These are phyloP conservation scores for Melangyna quadrimaculata DNA, from an alignment of 2,888 invertebrate genomes.

Conservation along the genomic window DNA sequence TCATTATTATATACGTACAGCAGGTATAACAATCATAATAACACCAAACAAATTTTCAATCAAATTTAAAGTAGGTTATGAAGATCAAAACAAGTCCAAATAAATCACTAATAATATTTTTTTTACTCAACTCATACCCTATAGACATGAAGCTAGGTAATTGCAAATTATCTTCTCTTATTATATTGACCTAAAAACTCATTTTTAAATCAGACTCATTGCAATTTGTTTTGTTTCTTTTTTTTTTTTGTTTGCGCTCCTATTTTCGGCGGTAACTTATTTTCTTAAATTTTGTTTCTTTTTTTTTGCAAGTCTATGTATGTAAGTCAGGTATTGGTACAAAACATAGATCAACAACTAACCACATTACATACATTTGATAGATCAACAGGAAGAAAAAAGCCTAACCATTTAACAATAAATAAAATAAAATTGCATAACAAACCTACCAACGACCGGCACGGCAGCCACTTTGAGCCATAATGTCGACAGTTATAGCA, in stretches of 20 bases:
- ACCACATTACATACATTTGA: slow-evolving; percentile 18
- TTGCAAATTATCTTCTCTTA: background rate
- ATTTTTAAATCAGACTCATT: slow-evolving; percentile 31
- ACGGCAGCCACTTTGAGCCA: background rate
- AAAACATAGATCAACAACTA: background rate
- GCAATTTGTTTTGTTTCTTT: slow-evolving; percentile 7
- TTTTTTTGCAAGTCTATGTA: background rate
- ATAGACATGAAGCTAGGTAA: background rate
- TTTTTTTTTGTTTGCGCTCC: background rate
- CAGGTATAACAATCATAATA: too few relatives aligned
- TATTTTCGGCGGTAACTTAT: background rate
- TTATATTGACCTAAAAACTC: slow-evolving; percentile 9
- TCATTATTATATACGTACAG: too few relatives aligned
- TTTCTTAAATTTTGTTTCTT: background rate
- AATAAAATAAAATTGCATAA: slow-evolving; percentile 56
- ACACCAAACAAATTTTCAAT: too few relatives aligned
- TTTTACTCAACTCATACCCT: background rate
- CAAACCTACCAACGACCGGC: slow-evolving; percentile 10
- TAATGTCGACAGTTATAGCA: background rate
- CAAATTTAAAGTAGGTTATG: background rate
- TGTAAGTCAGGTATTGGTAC: background rate
- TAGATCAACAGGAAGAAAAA: slow-evolving; percentile 59
- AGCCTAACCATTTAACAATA: slow-evolving; percentile 44
- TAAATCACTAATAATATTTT: background rate
- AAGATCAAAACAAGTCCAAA: background rate